Conservation (phyloP, 1,140 invertebrate genomes). For the Drosophila nigromelanica region DNA sequence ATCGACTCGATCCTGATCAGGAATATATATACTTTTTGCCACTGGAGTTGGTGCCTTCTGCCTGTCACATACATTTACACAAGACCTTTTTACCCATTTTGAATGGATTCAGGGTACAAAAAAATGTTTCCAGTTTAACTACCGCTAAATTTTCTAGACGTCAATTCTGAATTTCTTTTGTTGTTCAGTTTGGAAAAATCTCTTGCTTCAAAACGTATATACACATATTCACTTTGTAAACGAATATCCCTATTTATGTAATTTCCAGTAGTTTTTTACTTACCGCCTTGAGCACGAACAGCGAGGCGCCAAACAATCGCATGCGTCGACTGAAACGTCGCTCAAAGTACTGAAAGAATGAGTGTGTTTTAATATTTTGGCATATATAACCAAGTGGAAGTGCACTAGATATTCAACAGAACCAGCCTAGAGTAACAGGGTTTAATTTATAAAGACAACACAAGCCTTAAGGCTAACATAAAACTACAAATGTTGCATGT, state of each 20-base stretch:
- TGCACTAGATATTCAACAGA: not conserved
- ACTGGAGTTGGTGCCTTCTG: too few species aligned
- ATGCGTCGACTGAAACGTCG: conserved; percentile 90
- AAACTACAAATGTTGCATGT: conserved; percentile 23
- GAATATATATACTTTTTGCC: too few species aligned
- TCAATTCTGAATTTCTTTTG: too few species aligned
- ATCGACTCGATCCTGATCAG: too few species aligned
- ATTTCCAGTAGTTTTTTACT: conserved; percentile 68
- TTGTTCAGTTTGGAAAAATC: too few species aligned
- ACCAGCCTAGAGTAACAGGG: conserved; percentile 21
- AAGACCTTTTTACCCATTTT: too few species aligned
- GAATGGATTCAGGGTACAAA: too few species aligned
- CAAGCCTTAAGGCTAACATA: conserved; percentile 18
- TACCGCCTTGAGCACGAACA: conserved; percentile 90
- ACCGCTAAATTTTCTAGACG: too few species aligned
- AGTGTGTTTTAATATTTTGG: conserved; percentile 60
- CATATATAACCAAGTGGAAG: not conserved
- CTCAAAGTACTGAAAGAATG: conserved; percentile 90
- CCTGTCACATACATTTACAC: too few species aligned
- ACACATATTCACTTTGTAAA: too few species aligned
- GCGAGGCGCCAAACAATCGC: conserved; percentile 88
- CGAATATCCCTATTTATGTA: not conserved
- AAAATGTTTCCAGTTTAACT: too few species aligned
- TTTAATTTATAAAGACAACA: conserved; percentile 2
- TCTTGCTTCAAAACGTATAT: too few species aligned